Conservation (phyloP, 2,113 vertebrate genomes). For the Nothobranchius kuhntae region DNA sequence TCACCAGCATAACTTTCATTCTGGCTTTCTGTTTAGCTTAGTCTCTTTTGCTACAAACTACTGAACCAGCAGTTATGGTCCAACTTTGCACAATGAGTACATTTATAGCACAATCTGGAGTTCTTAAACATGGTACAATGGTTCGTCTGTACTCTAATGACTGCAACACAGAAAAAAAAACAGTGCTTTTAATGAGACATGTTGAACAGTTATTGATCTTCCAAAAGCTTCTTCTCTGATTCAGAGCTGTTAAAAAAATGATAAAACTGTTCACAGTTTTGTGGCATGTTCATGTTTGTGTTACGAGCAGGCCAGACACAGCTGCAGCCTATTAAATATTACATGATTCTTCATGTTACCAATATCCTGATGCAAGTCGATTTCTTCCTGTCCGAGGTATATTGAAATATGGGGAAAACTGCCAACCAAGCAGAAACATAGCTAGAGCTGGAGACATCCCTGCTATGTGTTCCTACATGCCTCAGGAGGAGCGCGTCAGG, state of each 20-base stretch:
- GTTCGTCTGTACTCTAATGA: not conserved
- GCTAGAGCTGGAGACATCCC: not conserved
- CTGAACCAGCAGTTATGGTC: too few relatives aligned
- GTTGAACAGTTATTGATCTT: not conserved
- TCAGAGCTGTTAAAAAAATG: not conserved
- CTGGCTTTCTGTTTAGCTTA: too few relatives aligned
- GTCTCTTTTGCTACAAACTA: too few relatives aligned
- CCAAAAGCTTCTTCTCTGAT: too few relatives aligned
- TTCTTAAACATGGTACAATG: not conserved
- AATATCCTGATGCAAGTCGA: not conserved
- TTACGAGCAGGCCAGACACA: not conserved
- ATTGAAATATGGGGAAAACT: not conserved
- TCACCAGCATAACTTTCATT: too few relatives aligned
- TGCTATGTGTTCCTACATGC: not conserved
- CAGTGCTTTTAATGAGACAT: not conserved
- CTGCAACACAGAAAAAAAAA: not conserved
- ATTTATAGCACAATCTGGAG: too few relatives aligned
- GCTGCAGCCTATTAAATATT: not conserved
- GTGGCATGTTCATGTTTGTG: not conserved
- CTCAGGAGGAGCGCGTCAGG: not conserved
- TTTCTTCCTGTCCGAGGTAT: not conserved
- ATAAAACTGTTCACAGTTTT: not conserved
- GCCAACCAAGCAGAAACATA: not conserved
- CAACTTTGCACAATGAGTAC: too few relatives aligned
- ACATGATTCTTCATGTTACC: not conserved